Evolutionary conservation across 92 coral and sea anemone genomes (phyloP), one percentile per base, ranked within the genome.

Genomic region (Anthopleura xanthogrammica): DNA sequence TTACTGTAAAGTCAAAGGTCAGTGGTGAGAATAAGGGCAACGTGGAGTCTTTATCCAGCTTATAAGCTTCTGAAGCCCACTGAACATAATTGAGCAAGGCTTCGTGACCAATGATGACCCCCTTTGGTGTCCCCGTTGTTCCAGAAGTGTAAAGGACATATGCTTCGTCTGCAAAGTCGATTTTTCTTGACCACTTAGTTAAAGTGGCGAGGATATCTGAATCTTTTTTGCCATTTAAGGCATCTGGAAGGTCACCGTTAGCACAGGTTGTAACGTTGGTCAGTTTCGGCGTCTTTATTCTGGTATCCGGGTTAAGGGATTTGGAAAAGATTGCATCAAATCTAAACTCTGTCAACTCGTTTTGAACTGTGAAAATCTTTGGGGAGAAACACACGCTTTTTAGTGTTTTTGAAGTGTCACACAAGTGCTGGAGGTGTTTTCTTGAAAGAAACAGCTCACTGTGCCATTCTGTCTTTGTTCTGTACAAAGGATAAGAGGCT

Each of bases 81-180:
- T 23, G 40, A 68, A 68, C 74, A 12, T 68, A 68, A 68, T 68
- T 68, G 16, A 68, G 74, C 29, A 68, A 68, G 74, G 74, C 74
- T 16, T 68, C 74, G 72, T 79, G 83, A 23, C 83, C 72, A 9
- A 79, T 79, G 72, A 79, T 79, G 54, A 79, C 83, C 50, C 83
- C 83, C 58, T 79, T 79, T 39, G 83, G 83, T 60, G 83, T 79
- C 4, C 83, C 83, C 56, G 83, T 79, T 40, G 83, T 79, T 43
- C 83, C 83, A 50, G 83, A 79, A 22, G 83, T 79, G 54, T 79
- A 79, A 48, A 79, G 83, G 20, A 79, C 83, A 72, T 79, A 79
- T 48, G 83, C 83, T 22, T 79, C 74, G 41, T 68, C 74, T 68
- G 74, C 74, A 23, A 68, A 24, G 41, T 29, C 41, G 24, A 68